These are phyloP conservation scores for Lepus europaeus DNA, from an alignment of 2,113 vertebrate species.

Conservation along the genomic window DNA sequence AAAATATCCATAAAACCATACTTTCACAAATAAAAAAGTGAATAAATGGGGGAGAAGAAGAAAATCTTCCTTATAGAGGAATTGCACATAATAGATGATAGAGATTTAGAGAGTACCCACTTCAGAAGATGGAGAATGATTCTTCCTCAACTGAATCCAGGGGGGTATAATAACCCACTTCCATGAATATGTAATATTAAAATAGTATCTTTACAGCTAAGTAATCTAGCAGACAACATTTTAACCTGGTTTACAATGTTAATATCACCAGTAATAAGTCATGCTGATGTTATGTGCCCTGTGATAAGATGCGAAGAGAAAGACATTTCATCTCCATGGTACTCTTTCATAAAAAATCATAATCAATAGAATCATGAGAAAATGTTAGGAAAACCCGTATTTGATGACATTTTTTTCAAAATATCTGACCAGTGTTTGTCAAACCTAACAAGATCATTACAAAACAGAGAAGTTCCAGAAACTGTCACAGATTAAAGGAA, in stretches of 20 bases:
- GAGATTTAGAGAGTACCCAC: not conserved
- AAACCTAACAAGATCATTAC: not conserved
- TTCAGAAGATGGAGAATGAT: not conserved
- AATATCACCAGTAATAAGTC: not conserved
- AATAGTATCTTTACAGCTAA: not conserved
- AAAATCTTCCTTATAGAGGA: not conserved
- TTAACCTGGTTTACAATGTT: not conserved
- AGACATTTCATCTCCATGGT: not conserved
- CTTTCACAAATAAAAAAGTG: not conserved
- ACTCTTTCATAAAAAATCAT: not conserved
- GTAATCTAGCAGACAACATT: not conserved
- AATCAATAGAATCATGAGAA: not conserved
- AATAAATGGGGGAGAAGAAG: not conserved
- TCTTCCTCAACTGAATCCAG: too few relatives aligned
- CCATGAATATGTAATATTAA: not conserved
- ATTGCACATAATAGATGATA: not conserved
- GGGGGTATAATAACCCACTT: not conserved
- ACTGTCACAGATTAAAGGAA: not conserved
- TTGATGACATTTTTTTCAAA: not conserved
- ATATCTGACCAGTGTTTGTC: not conserved
- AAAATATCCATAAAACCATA: not conserved
- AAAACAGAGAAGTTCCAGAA: not conserved
- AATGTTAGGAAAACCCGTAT: not conserved
- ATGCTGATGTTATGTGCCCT: not conserved
- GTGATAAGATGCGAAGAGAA: not conserved